Evolutionary conservation across 2,888 invertebrate genomes (phyloP).

Genomic region (Entomobrya multifasciata): DNA sequence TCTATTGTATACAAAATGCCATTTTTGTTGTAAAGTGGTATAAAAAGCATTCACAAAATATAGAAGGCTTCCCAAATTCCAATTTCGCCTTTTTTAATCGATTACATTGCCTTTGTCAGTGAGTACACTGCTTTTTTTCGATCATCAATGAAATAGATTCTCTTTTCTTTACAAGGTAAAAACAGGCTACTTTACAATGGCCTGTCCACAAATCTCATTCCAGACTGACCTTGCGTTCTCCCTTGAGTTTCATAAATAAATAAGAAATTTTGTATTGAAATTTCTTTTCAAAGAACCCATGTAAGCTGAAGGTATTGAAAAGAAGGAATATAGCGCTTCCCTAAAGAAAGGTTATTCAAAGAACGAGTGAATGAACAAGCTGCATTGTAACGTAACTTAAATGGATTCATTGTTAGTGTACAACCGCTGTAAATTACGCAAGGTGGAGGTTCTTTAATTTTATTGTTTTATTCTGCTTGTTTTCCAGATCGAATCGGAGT

Average conservation of each 20-base stretch:
- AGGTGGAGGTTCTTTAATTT: too few species aligned
- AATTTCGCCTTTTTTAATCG: conserved; percentile 79
- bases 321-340: too few species aligned
- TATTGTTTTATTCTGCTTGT: background rate
- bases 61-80: conserved; percentile 75
- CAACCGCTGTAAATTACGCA: too few species aligned
- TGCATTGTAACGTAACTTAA: background rate
- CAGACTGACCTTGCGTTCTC: conserved; percentile 20
- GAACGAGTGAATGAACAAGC: too few species aligned
- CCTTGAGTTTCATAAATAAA: background rate
- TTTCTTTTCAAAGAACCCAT: too few species aligned
- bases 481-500: conserved; percentile 34
- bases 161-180: background rate
- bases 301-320: too few species aligned
- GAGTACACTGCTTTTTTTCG: conserved; percentile 50
- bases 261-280: background rate
- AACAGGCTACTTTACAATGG: conserved; percentile 31
- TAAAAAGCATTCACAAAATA: conserved; percentile 78
- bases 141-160: conserved; percentile 10
- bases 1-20: conserved; percentile 80
- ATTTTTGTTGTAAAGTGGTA: conserved; percentile 77
- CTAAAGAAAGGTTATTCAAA: too few species aligned
- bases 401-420: background rate
- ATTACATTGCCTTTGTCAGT: conserved; percentile 75
- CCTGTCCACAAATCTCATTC: conserved; percentile 30